Evolutionary conservation across 2,888 invertebrate species (phyloP).

Genomic region (Elaeidobius kamerunicus): DNA sequence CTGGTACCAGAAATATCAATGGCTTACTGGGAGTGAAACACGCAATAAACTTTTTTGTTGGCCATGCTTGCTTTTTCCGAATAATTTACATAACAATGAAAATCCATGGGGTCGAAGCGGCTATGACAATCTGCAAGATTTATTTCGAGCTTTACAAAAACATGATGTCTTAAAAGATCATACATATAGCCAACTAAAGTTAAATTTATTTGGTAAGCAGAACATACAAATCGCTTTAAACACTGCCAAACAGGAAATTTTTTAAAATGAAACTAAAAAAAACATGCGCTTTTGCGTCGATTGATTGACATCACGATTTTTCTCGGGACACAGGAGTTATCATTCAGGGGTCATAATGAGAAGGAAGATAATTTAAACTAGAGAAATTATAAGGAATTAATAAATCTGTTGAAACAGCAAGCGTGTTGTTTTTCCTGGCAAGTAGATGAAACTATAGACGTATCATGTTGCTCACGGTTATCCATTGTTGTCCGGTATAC

Average conservation of each 20-base stretch:
- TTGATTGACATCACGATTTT: background rate
- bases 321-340: background rate
- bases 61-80: background rate
- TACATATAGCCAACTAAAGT: background rate
- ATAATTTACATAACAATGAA: too few relatives aligned
- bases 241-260: background rate
- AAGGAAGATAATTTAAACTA: background rate
- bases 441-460: background rate
- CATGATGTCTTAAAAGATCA: background rate
- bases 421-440: background rate
- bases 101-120: background rate
- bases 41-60: slow-evolving; percentile 2
- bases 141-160: background rate
- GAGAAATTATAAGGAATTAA: background rate
- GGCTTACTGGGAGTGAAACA: background rate
- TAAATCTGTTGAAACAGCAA: background rate
- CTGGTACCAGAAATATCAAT: background rate
- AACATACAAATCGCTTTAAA: background rate
- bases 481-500: background rate
- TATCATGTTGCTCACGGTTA: background rate
- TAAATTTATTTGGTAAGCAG: background rate
- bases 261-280: too few relatives aligned
- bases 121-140: background rate
- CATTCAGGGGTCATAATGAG: background rate
- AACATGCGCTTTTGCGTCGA: background rate